Evolutionary conservation across 1,140 invertebrate genomes (phyloP).

Genomic region (Drosophila melanogaster): DNA sequence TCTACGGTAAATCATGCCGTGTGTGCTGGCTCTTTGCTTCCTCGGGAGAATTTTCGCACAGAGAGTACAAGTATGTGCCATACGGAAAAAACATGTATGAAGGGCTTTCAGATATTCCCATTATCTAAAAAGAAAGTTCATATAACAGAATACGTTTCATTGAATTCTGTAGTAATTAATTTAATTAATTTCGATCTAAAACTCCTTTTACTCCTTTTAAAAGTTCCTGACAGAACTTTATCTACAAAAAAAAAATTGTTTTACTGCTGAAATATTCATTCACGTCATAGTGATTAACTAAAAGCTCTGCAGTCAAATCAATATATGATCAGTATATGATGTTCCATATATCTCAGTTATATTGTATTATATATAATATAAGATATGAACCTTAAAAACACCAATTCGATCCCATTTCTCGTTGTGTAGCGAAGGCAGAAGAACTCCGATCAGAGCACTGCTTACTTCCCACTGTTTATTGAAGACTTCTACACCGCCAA

Average conservation of each 20-base stretch:
- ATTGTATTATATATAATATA: not conserved
- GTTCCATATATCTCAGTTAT: too few species aligned
- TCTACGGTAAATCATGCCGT: slow-evolving; percentile 80
- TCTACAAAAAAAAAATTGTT: too few species aligned
- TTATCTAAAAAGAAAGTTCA: not conserved
- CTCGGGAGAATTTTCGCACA: slow-evolving; percentile 51
- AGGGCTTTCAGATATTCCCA: not conserved
- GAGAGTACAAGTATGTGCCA: slow-evolving; percentile 3
- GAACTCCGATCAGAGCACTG: slow-evolving; percentile 33
- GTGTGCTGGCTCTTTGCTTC: slow-evolving; percentile 45
- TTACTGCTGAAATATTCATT: too few species aligned
- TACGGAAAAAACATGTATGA: not conserved
- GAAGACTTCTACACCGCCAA: slow-evolving; percentile 27
- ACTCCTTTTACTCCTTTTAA: too few species aligned
- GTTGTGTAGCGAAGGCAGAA: slow-evolving; percentile 24
- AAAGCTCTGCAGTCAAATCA: too few species aligned
- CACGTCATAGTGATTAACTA: too few species aligned
- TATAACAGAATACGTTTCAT: too few species aligned
- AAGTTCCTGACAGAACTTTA: too few species aligned
- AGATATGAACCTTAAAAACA: not conserved
- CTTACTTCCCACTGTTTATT: slow-evolving; percentile 43
- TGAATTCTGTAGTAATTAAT: too few species aligned
- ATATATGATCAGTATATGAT: too few species aligned
- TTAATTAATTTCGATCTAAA: too few species aligned
- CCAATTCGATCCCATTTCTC: slow-evolving; percentile 2